Evolutionary conservation across 2,113 vertebrate species (phyloP), one percentile per base, ranked within the genome.

Genomic region (Calonectris borealis): DNA sequence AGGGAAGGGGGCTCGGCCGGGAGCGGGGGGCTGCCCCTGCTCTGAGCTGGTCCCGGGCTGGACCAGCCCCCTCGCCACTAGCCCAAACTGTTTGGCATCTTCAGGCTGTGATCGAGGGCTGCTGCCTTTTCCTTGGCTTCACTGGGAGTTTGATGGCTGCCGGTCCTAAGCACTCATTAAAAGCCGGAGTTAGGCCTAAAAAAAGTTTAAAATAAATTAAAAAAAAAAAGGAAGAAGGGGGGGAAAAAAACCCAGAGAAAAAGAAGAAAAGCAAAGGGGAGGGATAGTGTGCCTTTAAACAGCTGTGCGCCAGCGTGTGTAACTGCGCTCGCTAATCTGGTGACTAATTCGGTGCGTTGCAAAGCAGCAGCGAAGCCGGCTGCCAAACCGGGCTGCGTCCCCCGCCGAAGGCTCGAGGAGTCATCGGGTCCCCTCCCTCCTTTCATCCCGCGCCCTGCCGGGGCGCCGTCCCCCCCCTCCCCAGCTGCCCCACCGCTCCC

Each of bases 201-300:
- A 55, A 31, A 19, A 27, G 18, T 11, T 6, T 29, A 7, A 70
- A 57, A 54, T 48, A 40, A 57, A 57, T 19, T 14, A 48, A 71
- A 2, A 54, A 55, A 12, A 11, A 14, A 18, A 17, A n/a, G 4
- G 7, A 9, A 25, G 9, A 15, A 34, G 7, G 24, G 18, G 11
- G 3, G 1, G 2, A 11, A 42, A 40, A 34, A 3, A 16, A 0
- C 3, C 8, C 20, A 11, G n/a, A 70, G 65, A 25, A 57, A 10
- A 24, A 36, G 78, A 8, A 65, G 25, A 20, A 25, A 66, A 77
- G 78, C 38, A 3, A 25, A 55, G 21, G 81, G 78, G 36, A 83
- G 58, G 81, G 93, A 51, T 36, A 73, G 15, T 96, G 94, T 83
- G 96, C 96, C 98, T 97, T 97, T 98, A 97, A 98, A 95, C 95